Base-by-base conservation (phyloP, 2,113 vertebrate genomes). In the Chaetodon trifascialis region DNA sequence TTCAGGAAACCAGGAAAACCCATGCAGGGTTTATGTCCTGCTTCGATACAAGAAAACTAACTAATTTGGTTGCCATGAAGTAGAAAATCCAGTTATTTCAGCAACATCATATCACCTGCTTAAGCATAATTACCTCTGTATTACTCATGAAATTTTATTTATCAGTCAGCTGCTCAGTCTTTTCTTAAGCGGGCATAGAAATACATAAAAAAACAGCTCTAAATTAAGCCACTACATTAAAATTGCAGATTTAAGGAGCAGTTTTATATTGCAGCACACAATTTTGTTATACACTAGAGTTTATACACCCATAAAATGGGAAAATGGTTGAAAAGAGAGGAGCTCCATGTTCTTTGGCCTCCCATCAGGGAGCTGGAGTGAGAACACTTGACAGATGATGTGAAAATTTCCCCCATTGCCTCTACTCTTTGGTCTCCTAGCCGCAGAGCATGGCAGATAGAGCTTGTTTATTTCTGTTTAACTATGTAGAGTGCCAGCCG, bases 381-480 rank as follows among this genome's bases (percentile, higher is more conserved):
- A 85, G 77, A 87, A 86, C 72, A 83, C 47, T 79, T 88, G 56
- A 80, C 58, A 86, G 73, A 88, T 82, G 47, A 82, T 76, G 71
- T 86, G 72, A 82, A 87, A 73, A 83, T 55, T 56, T 75, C 30
- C 60, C 42, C 49, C 42, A 44, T 51, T 64, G 58, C 40, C 1
- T 62, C 62, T 7, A 34, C 65, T 59, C 47, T 82, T 73, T 76
- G 54, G 63, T 85, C 52, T 46, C 64, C 4, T 67, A 66, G 25
- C 44, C 16, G 40, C 60, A 51, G 58, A 55, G 65, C 47, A 44
- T 63, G 62, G 44, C 73, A 79, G 62, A 46, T 76, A 65, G 3
- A 72, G 44, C 73, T 76, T 67, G 60, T 83, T 84, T 90, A 60
- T 82, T 76, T 93, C 64, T 70, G 38, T 79, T 40, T 69, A 62